phyloP scores from a whole-genome alignment of 2,113 vertebrate species.

The Acanthisitta chloris region DNA sequence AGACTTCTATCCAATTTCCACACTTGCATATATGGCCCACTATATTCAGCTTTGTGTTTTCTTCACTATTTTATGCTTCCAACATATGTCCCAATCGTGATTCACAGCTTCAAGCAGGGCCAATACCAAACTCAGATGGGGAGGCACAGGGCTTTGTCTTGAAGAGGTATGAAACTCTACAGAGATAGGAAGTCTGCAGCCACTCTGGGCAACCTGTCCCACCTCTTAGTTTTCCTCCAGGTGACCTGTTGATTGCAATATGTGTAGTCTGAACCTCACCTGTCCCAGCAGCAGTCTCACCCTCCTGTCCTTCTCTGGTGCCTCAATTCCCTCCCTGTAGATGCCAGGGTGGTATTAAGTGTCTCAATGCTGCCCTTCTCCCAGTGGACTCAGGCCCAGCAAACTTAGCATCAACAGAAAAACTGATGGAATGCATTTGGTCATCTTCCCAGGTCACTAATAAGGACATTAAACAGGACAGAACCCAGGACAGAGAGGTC shows the following conservation, averaged over 20 bases:
- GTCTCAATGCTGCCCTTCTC: fast-evolving
- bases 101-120: neutral
- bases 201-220: neutral
- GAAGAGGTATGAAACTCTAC: fast-evolving
- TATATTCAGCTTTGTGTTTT: too few relatives aligned
- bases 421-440: fast-evolving
- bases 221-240: neutral
- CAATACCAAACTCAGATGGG: fast-evolving
- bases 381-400: fast-evolving
- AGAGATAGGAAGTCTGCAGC: neutral
- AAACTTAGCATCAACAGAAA: neutral
- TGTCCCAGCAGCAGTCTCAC: neutral
- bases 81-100: fast-evolving
- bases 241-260: neutral
- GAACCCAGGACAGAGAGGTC: neutral
- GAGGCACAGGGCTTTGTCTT: neutral
- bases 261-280: neutral
- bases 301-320: fast-evolving
- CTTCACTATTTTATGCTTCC: too few relatives aligned
- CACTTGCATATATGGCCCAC: too few relatives aligned
- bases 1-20: too few relatives aligned
- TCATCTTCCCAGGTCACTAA: neutral
- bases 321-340: neutral
- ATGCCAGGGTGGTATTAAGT: neutral
- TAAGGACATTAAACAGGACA: neutral